Evolutionary conservation across 2,797 vertebrate species (phyloP).

Genomic region (Sebastes oblongus): DNA sequence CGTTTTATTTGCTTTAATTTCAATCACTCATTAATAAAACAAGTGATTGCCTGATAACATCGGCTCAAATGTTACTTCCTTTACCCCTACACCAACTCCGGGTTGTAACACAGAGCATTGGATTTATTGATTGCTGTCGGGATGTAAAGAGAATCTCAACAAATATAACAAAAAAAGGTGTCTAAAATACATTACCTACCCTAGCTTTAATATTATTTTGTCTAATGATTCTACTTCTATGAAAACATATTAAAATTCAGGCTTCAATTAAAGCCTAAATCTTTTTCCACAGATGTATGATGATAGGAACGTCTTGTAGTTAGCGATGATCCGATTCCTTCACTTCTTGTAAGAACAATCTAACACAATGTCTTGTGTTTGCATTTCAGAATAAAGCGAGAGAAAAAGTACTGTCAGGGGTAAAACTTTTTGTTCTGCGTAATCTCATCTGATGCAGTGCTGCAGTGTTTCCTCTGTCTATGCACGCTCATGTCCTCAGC

Average conservation of each 20-base stretch:
- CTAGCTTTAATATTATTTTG: background rate
- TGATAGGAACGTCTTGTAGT: background rate
- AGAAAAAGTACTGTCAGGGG: slow-evolving; percentile 63
- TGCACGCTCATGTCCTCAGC: slow-evolving; percentile 73
- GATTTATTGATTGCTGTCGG: background rate
- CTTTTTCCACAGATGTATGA: background rate
- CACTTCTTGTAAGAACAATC: slow-evolving; percentile 19
- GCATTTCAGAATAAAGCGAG: slow-evolving; percentile 50
- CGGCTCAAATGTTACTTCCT: no score
- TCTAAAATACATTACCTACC: background rate
- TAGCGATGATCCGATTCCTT: slow-evolving; percentile 1
- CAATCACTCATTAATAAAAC: no score
- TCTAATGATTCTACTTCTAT: background rate
- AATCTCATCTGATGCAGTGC: slow-evolving; percentile 71
- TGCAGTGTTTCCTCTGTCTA: slow-evolving; percentile 68
- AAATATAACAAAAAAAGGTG: background rate
- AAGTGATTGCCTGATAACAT: no score
- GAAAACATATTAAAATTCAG: background rate
- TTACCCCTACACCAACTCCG: no score
- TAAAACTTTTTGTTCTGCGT: slow-evolving; percentile 74
- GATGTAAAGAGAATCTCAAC: background rate
- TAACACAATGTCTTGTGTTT: slow-evolving; percentile 52
- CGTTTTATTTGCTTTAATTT: no score
- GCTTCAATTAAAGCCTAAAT: background rate
- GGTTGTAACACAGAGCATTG: no score